phyloP scores from a whole-genome alignment of 2,888 invertebrate genomes.

The Pemphredon lugubris region DNA sequence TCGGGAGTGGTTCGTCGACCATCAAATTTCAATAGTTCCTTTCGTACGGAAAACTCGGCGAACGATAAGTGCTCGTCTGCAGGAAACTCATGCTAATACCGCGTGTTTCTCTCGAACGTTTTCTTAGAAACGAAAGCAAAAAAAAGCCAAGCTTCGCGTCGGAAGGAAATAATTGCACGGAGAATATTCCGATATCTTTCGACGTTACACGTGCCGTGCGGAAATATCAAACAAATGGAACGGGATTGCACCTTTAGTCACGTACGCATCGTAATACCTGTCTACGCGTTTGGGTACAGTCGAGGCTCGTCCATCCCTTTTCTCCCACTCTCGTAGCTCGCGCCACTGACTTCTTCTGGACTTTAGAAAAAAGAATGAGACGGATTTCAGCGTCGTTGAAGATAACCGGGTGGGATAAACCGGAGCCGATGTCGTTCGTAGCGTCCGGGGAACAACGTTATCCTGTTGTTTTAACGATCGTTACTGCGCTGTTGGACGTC shows the following conservation, averaged over 20 bases:
- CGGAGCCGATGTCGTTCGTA: not conserved
- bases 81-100: too few relatives aligned
- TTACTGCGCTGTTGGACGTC: not conserved
- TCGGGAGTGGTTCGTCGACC: too few relatives aligned
- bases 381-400: not conserved
- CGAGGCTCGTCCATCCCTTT: not conserved
- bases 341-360: too few relatives aligned
- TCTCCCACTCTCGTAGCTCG: not conserved
- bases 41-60: too few relatives aligned
- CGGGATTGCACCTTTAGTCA: not conserved
- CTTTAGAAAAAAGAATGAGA: not conserved
- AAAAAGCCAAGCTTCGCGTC: too few relatives aligned
- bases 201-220: too few relatives aligned
- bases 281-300: not conserved
- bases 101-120: too few relatives aligned
- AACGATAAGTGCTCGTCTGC: too few relatives aligned
- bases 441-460: not conserved
- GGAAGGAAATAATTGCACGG: too few relatives aligned
- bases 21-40: too few relatives aligned
- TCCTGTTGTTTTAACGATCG: constrained; percentile 1
- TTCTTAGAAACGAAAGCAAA: too few relatives aligned
- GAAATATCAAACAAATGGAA: not conserved
- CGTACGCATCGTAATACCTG: not conserved
- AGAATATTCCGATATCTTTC: too few relatives aligned
- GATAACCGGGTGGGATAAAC: not conserved